Evolutionary conservation across 2,113 vertebrate species (phyloP), one percentile per base, ranked within the genome.

Genomic region (Empidonax alnorum): DNA sequence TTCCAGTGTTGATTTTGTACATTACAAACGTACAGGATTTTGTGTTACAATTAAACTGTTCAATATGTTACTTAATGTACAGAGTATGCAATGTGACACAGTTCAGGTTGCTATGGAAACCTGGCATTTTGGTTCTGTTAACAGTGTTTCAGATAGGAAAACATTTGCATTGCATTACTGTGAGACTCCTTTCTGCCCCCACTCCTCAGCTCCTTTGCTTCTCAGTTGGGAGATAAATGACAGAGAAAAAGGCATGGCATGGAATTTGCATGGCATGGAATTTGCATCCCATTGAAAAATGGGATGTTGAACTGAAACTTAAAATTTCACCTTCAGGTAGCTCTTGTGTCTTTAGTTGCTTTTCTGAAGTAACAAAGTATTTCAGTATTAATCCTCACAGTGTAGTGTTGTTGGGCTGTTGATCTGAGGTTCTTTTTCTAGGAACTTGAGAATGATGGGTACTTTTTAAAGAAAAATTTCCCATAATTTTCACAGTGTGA

Each of bases 91-190:
- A 1, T 68, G 52, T 91, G 72, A 33, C 72, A 78, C 49, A 39
- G 63, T 77, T 89, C 55, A 14, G 25, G 96, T 95, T 96, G 91
- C 97, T 83, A 76, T 95, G 78, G 96, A 81, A 96, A 97, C 93
- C 11, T 93, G 72, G 61, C 31, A 35, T 85, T 96, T 94, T 93
- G 41, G 25, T 90, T 92, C 79, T 84, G 47, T 41, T 86, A 81
- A 46, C 3, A 4, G 83, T 65, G 46, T 92, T 92, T 86, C 52
- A 39, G 49, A 68, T 78, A 56, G 92, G 79, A 74, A 84, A 94
- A 80, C 39, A 56, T 90, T 91, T 75, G 86, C 89, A 75, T 68
- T 58, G 56, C 35, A 35, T 92, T 89, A 31, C 46, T 87, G 50
- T 1, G 19, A 65, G 72, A 53, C 69, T 94, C 10, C 44, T 59